Conservation (phyloP, 2,888 invertebrate species). For the Drosophila gaucha region DNA sequence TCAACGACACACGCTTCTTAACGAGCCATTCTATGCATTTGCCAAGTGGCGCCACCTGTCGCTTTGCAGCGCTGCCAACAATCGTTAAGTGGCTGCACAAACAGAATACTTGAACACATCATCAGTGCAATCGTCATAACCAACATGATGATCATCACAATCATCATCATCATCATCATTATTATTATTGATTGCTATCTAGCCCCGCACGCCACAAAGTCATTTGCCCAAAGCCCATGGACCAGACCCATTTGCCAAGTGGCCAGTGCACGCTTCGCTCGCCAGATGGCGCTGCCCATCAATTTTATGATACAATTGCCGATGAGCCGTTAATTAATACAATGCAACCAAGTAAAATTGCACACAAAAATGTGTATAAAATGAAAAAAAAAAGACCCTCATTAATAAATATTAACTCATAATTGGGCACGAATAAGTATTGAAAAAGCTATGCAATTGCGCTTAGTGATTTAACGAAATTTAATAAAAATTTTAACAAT, state of each 20-base stretch:
- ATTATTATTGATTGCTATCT: constrained; percentile 33
- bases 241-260: constrained; percentile 51
- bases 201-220: constrained; percentile 54
- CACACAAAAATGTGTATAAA: constrained; percentile 28
- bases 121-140: constrained; percentile 13
- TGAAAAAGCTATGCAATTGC: constrained; percentile 26
- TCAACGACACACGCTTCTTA: constrained; percentile 14
- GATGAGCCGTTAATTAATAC: constrained; percentile 61
- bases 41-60: constrained; percentile 58
- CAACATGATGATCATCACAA: constrained; percentile 19
- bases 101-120: constrained; percentile 32
- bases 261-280: constrained; percentile 43
- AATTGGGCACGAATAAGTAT: constrained; percentile 58
- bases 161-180: constrained; percentile 21
- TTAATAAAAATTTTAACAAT: constrained; percentile 53
- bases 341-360: constrained; percentile 31
- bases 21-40: constrained; percentile 14
- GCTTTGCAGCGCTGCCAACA: constrained; percentile 36
- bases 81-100: constrained; percentile 41
- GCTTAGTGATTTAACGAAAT: constrained; percentile 50
- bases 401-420: constrained; percentile 76
- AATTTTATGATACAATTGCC: constrained; percentile 54
- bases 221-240: constrained; percentile 54
- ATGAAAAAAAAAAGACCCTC: constrained; percentile 35
- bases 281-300: constrained; percentile 61